Evolutionary conservation across 1,140 invertebrate genomes (phyloP), one percentile per base, ranked within the genome.

Genomic region (Sitophilus oryzae): DNA sequence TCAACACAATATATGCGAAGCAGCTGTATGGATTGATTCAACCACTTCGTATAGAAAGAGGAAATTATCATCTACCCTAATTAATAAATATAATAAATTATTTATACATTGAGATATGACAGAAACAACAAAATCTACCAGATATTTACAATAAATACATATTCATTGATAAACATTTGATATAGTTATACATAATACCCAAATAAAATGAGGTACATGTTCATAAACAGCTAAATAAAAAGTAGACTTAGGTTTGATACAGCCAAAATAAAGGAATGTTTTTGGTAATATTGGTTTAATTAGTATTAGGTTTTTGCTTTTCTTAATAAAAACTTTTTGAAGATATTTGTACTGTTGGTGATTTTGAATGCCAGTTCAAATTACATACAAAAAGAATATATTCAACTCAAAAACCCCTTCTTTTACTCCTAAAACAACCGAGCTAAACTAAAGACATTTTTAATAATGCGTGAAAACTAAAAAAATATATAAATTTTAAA

Each of bases 21-120:
- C 11, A 30, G 25, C 11, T 30, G 11, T 11, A 30, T 30, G 25
- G 5, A 11, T 30, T 30, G 11, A 5, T 5, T 30, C 25, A 30
- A 6, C 25, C 11, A 30, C 25, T 46, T 25, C n/a, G 10, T 16
- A 16, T 15, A 19, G 20, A 35, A 35, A 48, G 14, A 11, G 21
- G 18, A 30, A n/a, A 11, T 10, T 19, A 11, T 34, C 11, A 16
- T 22, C 49, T 51, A 51, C 22, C n/a, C 37, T 51, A 40, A 15
- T 21, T 51, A 51, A 41, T 37, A 51, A 53, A 42, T 45, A 53
- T 25, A 53, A 53, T 30, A 46, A 46, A 53, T 53, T 44, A 53
- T 23, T 36, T 54, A 35, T 53, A 54, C 52, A 54, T 15, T 37
- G 45, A 45, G 41, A 16, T 53, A 35, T 41, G 42, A 19, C 43